A percentile compares a stretch with the other conserved stretches of the same genome.
Conservation (phyloP, 1,140 invertebrate genomes). For the Pogonognathellus flavescens region DNA sequence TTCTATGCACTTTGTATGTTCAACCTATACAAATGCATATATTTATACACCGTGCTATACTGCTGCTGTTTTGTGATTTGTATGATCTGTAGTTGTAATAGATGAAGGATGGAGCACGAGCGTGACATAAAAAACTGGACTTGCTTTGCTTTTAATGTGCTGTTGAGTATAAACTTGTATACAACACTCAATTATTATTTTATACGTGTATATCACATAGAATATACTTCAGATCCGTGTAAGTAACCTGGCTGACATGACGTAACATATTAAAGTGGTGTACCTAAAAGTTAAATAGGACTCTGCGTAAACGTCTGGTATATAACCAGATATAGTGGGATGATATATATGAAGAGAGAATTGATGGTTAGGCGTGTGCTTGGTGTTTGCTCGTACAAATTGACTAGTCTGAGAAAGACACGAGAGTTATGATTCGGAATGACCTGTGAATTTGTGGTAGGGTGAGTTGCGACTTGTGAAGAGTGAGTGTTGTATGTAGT, state of each 20-base stretch:
- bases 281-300: not conserved
- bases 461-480: conserved; percentile 14
- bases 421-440: conserved; percentile 48
- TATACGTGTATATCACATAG: too few species aligned
- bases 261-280: not conserved
- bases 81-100: conserved; percentile 38
- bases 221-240: not conserved
- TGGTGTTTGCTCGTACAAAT: conserved; percentile 42
- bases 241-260: not conserved
- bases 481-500: not conserved
- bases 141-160: conserved; percentile 12
- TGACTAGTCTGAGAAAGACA: conserved; percentile 44
- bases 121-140: conserved; percentile 45
- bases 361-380: conserved; percentile 41
- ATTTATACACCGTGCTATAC: not conserved
- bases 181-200: too few species aligned
- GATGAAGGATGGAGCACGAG: conserved; percentile 37
- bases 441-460: conserved; percentile 41
- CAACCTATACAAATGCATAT: not conserved
- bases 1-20: too few species aligned
- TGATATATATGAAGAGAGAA: conserved; percentile 11
- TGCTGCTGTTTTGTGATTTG: conserved; percentile 24
- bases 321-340: not conserved
- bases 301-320: too few species aligned
- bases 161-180: conserved; percentile 8